A percentile compares a stretch with the other conserved stretches of the same genome.
phyloP scores from a whole-genome alignment of 2,113 vertebrate species.

The Sphaerodactylus townsendi region DNA sequence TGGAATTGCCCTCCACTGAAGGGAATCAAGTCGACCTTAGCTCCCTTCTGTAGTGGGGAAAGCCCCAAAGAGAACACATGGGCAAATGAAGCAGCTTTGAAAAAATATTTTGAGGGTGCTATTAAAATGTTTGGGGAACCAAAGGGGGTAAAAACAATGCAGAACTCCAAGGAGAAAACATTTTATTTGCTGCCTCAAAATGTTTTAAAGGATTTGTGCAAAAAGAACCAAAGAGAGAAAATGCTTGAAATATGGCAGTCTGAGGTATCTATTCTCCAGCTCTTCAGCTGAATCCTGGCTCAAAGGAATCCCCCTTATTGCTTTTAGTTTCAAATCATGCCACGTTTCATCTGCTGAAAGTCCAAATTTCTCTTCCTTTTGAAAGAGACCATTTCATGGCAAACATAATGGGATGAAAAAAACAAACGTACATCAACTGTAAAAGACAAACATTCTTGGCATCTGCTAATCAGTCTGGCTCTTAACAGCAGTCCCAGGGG shows the following conservation, averaged over 20 bases:
- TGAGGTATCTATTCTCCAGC: not conserved
- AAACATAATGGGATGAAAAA: not conserved
- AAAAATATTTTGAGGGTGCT: too few species aligned
- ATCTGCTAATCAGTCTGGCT: not conserved
- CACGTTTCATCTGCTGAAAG: not conserved
- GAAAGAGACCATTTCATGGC: not conserved
- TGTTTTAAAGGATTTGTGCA: too few species aligned
- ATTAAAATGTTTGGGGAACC: too few species aligned
- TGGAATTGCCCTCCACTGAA: too few species aligned
- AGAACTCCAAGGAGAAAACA: too few species aligned
- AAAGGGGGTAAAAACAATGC: too few species aligned
- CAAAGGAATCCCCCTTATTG: not conserved
- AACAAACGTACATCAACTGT: not conserved
- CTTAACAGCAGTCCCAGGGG: not conserved
- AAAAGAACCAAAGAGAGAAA: too few species aligned
- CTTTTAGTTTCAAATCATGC: not conserved
- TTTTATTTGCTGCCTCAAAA: too few species aligned
- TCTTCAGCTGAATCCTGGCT: not conserved
- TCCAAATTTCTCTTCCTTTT: not conserved
- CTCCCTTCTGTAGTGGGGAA: too few species aligned
- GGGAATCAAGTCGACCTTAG: too few species aligned
- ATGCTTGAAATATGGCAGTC: not conserved
- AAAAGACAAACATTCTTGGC: slow-evolving; percentile 13
- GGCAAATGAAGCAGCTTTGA: too few species aligned
- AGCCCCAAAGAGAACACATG: too few species aligned